A percentile compares a stretch with the other conserved stretches of the same genome.
Conservation (phyloP, 1,140 invertebrate genomes). For the Lordiphosa clarofinis region DNA sequence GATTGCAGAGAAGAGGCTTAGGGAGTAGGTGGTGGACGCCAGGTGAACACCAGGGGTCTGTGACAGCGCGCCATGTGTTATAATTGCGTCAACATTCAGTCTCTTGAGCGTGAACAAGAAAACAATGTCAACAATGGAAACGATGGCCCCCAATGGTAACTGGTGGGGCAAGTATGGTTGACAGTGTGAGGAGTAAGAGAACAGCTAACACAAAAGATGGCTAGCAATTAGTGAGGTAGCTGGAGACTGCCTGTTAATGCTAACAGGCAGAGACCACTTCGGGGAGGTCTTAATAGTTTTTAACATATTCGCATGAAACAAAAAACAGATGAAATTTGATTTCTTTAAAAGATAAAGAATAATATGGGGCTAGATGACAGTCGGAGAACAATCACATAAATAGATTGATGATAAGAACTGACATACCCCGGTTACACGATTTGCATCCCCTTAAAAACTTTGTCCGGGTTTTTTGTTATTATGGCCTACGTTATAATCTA, state of each 20-base stretch:
- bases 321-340: conserved; percentile 28
- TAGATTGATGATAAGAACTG: too few species aligned
- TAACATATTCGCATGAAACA: conserved; percentile 41
- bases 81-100: conserved; percentile 63
- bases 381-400: too few species aligned
- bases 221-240: conserved; percentile 45
- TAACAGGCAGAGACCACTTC: conserved; percentile 3
- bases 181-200: background rate
- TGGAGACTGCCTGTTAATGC: conserved; percentile 8
- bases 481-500: too few species aligned
- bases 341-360: conserved; percentile 34
- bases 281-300: conserved; percentile 29
- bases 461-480: too few species aligned
- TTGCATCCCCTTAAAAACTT: too few species aligned
- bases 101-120: conserved; percentile 56
- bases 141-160: conserved; percentile 48
- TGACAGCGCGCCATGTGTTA: conserved; percentile 39
- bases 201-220: conserved; percentile 45
- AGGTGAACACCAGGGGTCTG: conserved; percentile 21
- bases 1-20: conserved; percentile 7
- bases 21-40: background rate
- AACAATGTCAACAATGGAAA: conserved; percentile 68
- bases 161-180: conserved; percentile 7
- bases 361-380: too few species aligned
- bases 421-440: too few species aligned